Conservation (phyloP, 2,113 vertebrate species). For the Silurus meridionalis region DNA sequence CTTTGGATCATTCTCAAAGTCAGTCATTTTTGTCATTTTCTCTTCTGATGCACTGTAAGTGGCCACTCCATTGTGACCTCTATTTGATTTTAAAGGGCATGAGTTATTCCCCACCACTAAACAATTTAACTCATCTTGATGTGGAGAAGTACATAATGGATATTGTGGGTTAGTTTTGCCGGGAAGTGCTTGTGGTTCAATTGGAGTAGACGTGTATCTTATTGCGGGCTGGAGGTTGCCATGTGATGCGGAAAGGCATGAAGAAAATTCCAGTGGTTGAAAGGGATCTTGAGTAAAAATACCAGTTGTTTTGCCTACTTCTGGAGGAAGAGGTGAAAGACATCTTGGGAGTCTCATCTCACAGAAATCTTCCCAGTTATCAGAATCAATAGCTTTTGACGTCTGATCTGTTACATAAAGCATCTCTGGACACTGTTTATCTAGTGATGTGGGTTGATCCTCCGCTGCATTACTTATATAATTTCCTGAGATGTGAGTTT, state of each 20-base stretch:
- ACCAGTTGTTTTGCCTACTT: conserved; percentile 13
- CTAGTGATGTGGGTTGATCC: background rate
- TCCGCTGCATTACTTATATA: background rate
- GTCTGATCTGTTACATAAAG: background rate
- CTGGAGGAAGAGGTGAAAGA: conserved; percentile 63
- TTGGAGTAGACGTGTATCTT: conserved; percentile 3
- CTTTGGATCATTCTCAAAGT: background rate
- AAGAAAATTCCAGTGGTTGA: background rate
- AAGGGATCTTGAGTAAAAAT: background rate
- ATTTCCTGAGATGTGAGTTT: conserved; percentile 2
- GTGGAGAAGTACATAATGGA: background rate
- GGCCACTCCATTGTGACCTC: background rate
- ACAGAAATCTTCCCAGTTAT: conserved; percentile 35
- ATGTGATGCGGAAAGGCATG: conserved; percentile 53
- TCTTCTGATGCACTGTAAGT: background rate
- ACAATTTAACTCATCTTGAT: conserved; percentile 1
- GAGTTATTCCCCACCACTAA: background rate
- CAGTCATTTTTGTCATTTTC: background rate
- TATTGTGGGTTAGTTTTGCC: background rate
- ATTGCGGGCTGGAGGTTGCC: conserved; percentile 48
- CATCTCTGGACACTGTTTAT: background rate
- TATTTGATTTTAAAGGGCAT: background rate
- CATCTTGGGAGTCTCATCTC: conserved; percentile 58
- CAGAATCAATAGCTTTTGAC: background rate
- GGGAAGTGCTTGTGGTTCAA: background rate